Base-by-base conservation (phyloP, 2,888 invertebrate species). In the Leptopilina myrica region DNA sequence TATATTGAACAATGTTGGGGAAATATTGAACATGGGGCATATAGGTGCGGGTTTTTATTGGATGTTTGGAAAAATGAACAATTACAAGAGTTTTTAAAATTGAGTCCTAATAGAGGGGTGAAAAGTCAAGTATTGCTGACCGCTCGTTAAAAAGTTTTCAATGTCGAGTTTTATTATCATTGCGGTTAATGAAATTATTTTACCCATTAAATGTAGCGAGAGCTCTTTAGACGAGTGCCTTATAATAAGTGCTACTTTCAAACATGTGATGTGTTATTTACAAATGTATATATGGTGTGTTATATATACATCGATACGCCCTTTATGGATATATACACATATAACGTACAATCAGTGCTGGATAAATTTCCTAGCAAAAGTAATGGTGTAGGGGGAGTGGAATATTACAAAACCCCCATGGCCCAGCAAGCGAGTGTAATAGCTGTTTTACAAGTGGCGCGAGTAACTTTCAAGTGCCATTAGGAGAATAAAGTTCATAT, bases 121-220 rank as follows among this genome's bases (percentile, higher is more conserved):
- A 85, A 49, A 82, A 84, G 82, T 79, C 80, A 76, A 81, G 83
- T 79, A 49, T 79, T 82, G 83, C 87, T 88, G 88, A 87, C 88
- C 88, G 88, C 88, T 89, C 89, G 89, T 89, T 89, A 89, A 89
- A 89, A 89, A 89, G 20, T 88, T 89, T 89, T 87, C 87, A 87
- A 86, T 86, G 86, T 84, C 82, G 86, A 84, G 86, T 88, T 88
- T 87, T 87, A 86, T 73, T 9, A 26, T 73, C 56, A 84, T 81
- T 82, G 9, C 9, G 8, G 46, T 46, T 84, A 82, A 83, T 81
- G 81, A 73, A 73, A 56, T 73, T 53, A 56, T 73, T 53, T 49
- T 56, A 12, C 26, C 73, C 20, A 73, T 69, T 82, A 84, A 84
- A 84, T 84, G 83, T 85, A 84, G 82, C 85, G 80, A 80, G 80